A percentile compares a stretch with the other conserved stretches of the same genome.
Evolutionary conservation across 2,113 vertebrate species (phyloP).

Genomic region (Crotalus helleri): DNA sequence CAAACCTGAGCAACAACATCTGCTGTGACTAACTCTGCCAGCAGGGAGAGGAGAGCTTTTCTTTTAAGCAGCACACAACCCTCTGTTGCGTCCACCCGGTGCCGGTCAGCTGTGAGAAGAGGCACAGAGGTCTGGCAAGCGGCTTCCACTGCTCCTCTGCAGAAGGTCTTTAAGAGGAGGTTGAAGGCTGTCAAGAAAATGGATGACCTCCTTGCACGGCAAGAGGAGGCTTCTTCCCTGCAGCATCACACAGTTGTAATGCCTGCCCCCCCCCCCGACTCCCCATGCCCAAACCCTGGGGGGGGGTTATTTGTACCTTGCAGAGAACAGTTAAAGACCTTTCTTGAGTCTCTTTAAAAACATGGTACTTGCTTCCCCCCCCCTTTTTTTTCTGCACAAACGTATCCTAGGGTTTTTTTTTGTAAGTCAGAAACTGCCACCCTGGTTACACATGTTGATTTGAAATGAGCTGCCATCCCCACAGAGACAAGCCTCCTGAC

Average conservation of each 20-base stretch:
- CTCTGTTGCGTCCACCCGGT: background rate
- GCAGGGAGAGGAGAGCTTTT: background rate
- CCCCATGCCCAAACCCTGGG: background rate
- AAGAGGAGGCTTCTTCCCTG: background rate
- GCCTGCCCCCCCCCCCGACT: background rate
- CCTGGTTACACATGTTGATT: background rate
- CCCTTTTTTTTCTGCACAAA: background rate
- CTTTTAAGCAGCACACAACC: background rate
- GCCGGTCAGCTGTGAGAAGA: background rate
- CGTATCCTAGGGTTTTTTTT: background rate
- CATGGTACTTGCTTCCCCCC: background rate
- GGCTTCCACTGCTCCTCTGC: background rate
- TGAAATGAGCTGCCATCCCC: background rate
- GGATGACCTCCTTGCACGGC: background rate
- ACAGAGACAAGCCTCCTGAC: background rate
- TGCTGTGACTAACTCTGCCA: background rate
- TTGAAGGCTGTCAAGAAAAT: background rate
- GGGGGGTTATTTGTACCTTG: background rate
- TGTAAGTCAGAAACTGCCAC: background rate
- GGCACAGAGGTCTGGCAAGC: background rate
- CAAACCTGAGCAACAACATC: background rate
- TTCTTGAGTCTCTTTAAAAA: background rate
- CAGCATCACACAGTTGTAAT: background rate
- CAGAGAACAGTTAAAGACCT: background rate
- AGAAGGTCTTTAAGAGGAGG: background rate